Evolutionary conservation across 2,888 invertebrate species (phyloP).

Genomic region (Orthonychiurus folsomi): DNA sequence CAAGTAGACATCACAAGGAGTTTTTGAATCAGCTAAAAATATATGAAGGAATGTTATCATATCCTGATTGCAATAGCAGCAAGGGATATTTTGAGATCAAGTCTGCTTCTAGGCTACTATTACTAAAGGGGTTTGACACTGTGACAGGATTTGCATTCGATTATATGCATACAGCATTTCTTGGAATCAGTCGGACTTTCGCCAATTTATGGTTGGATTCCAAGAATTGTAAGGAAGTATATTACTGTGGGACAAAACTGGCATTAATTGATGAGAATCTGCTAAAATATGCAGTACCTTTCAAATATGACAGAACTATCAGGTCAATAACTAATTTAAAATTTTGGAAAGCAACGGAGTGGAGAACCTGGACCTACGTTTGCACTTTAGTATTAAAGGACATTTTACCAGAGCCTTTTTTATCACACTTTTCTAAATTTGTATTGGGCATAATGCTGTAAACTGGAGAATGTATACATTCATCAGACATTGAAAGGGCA

Average conservation of each 20-base stretch:
- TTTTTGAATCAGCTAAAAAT: not conserved
- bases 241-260: constrained; percentile 22
- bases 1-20: not conserved
- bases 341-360: constrained; percentile 31
- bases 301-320: constrained; percentile 10
- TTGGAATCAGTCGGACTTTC: constrained; percentile 21
- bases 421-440: constrained; percentile 17
- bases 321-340: constrained; percentile 7
- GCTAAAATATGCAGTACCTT: constrained; percentile 14
- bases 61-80: not conserved
- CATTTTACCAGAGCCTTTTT: constrained; percentile 15
- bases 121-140: constrained; percentile 25
- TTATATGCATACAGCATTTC: constrained; percentile 23
- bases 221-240: constrained; percentile 9
- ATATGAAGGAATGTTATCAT: not conserved
- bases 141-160: constrained; percentile 25
- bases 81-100: constrained; percentile 12
- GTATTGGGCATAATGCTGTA: constrained; percentile 8
- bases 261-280: constrained; percentile 15
- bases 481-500: not conserved
- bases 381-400: constrained; percentile 14
- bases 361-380: constrained; percentile 22
- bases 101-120: constrained; percentile 19
- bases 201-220: constrained; percentile 19
- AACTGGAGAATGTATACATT: not conserved